Evolutionary conservation across 1,140 invertebrate species (phyloP), one percentile per base, ranked within the genome.

Genomic region (Magallana ariakensis): DNA sequence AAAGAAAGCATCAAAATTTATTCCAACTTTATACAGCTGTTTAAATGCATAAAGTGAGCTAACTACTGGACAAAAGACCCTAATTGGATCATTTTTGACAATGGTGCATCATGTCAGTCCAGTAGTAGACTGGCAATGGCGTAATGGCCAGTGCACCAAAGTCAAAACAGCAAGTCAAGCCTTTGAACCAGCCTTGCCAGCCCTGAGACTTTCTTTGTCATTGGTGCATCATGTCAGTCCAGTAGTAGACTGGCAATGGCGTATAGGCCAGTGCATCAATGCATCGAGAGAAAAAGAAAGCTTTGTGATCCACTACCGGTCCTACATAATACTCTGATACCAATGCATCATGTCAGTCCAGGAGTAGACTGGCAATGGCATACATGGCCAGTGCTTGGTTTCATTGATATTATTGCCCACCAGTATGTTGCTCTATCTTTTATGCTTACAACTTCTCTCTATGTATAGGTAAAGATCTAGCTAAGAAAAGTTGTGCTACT

Each of bases 321-420:
- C 33, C 33, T 33, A 33, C 33, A 33, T 33, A 33, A 33, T 33
- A 33, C 33, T 33, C 33, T 33, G 33, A 33, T 33, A 33, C 33
- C 33, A 33, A 33, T 33, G 33, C 62, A 70, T 70, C 19, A 70
- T 70, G 22, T 70, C 62, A 70, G 62, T 26, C 62, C 62, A 19
- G 62, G 19, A 70, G 62, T 70, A 70, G 62, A 22, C 19, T 70
- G 62, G 62, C 62, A 70, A 70, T 70, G 62, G 62, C 19, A 70
- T 16, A 70, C 11, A 26, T n/a, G 62, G 33, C 33, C 33, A 33
- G 33, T 33, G 33, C 33, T 33, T 33, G 33, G 33, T 33, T 33
- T 33, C 33, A 33, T 33, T 33, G 33, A 33, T 33, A 33, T 33
- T 33, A 33, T 33, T 33, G 33, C 33, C 33, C 33, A 33, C 33